Evolutionary conservation across 2,113 vertebrate genomes (phyloP).

Genomic region (Rallus limicola): DNA sequence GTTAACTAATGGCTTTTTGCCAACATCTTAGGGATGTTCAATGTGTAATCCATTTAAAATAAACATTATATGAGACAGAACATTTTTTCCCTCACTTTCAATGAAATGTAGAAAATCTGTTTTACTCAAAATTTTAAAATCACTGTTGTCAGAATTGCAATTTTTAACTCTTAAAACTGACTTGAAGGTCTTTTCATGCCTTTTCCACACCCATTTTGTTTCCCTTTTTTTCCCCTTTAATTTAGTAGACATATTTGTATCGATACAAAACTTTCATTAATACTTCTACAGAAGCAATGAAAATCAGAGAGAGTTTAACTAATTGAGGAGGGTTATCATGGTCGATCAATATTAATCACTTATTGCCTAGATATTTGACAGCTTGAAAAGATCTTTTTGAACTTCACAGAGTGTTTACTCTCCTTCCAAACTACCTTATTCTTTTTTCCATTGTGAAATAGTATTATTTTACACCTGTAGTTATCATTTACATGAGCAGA

Average conservation of each 20-base stretch:
- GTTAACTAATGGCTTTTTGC: too few species aligned
- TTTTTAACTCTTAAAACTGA: not conserved
- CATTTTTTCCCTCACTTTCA: not conserved
- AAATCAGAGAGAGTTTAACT: not conserved
- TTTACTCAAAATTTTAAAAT: not conserved
- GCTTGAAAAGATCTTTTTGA: not conserved
- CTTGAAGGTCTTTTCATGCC: not conserved
- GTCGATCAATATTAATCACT: not conserved
- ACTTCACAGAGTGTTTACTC: not conserved
- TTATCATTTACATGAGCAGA: not conserved
- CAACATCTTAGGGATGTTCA: not conserved
- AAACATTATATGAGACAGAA: not conserved
- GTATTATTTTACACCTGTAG: not conserved
- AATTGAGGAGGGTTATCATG: not conserved
- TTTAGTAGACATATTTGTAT: not conserved
- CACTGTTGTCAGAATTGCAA: not conserved
- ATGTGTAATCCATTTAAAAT: not conserved
- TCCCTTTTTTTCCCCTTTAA: not conserved
- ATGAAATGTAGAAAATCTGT: not conserved
- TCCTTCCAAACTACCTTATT: not conserved
- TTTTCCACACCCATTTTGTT: not conserved
- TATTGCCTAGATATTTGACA: not conserved
- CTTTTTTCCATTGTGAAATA: not conserved
- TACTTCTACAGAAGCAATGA: not conserved
- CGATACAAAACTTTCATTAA: not conserved